Base-by-base conservation (phyloP, 2,113 vertebrate species). In the Typhlomys cinereus region DNA sequence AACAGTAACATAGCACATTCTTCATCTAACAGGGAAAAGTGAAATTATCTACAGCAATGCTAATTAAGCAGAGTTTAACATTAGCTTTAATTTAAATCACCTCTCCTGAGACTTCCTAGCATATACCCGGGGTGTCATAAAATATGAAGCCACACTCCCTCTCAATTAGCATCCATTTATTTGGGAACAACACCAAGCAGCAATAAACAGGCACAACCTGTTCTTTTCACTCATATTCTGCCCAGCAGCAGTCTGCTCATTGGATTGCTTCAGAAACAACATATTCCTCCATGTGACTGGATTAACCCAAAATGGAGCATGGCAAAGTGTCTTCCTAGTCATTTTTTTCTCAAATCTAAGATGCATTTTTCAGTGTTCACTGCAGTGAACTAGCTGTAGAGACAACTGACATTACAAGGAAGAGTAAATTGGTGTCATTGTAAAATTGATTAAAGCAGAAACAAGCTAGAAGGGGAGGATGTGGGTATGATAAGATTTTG, bases 91-190 rank as follows among this genome's bases (percentile, higher is more conserved):
- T 97, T 97, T 97, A 97, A 98, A 97, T 91, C 93, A 95, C 86
- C 81, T 95, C 97, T 97, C 96, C 52, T 94, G 96, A 97, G 97
- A 97, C 97, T 98, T 97, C 85, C 75, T 95, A 97, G 76, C 81
- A 44, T 95, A 93, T 89, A 97, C 61, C 85, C 94, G 92, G 89
- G 96, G 91, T 97, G 96, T 97, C 96, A 97, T 95, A 95, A 97
- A 97, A 93, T 96, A 95, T 92, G 96, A 97, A 98, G 89, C 94
- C 96, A 92, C 85, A 88, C 86, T 97, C 97, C 89, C 84, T 97
- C 96, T 96, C 97, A 97, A 97, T 98, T 97, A 98, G 92, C 95
- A 96, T 97, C 96, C 36, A 91, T 97, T 97, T 97, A 97, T 97
- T 97, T 97, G 94, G 71, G 94, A 97, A 96, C 94, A 97, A 97